Conservation (phyloP, 2,113 vertebrate species). For the Lagopus leucura region DNA sequence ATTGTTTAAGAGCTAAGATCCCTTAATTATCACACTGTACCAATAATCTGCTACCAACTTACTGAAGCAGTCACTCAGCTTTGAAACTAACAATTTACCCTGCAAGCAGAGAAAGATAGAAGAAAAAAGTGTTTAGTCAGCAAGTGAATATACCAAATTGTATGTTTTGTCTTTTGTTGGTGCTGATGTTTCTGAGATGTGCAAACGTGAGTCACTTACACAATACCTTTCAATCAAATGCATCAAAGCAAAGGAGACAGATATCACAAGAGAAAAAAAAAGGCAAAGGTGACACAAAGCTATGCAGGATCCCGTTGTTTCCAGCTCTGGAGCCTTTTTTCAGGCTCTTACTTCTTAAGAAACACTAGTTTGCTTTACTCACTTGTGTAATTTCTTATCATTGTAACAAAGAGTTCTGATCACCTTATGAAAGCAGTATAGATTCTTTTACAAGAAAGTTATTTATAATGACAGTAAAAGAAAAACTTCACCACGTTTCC, state of each 20-base stretch:
- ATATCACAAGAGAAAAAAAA: not conserved
- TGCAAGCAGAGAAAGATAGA: constrained; percentile 22
- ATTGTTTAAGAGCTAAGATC: constrained; percentile 76
- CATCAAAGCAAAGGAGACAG: constrained; percentile 34
- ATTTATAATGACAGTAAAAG: not conserved
- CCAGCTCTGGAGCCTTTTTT: not conserved
- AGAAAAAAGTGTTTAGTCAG: constrained; percentile 65
- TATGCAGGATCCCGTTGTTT: not conserved
- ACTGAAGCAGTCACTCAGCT: constrained; percentile 61
- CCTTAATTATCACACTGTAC: constrained; percentile 69
- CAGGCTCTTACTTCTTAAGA: not conserved
- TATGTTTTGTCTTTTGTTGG: constrained; percentile 53
- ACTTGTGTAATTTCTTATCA: not conserved
- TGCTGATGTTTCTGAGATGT: not conserved
- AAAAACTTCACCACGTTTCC: not conserved
- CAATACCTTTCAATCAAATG: constrained; percentile 47
- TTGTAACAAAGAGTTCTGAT: not conserved
- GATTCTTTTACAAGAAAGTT: not conserved
- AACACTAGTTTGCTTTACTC: not conserved
- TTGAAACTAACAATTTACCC: constrained; percentile 71
- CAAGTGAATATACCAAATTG: constrained; percentile 50
- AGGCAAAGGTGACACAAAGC: not conserved
- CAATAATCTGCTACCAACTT: constrained; percentile 67
- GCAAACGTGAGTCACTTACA: not conserved
- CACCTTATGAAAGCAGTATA: not conserved